These are phyloP conservation scores for Tinea trinotella DNA, from an alignment of 2,888 invertebrate species.

Conservation along the genomic window DNA sequence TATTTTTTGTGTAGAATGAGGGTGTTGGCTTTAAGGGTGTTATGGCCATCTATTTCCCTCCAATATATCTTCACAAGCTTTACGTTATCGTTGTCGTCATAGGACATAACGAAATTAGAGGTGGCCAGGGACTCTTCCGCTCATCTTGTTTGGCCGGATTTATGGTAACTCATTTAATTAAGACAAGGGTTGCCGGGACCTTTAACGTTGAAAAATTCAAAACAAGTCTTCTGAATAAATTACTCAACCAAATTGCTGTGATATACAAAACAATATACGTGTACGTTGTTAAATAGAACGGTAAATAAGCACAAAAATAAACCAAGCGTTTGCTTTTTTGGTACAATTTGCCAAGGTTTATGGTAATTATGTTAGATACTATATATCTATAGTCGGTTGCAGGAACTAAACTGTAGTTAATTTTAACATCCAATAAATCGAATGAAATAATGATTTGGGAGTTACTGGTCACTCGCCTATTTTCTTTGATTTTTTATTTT, in stretches of 20 bases:
- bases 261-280: not conserved
- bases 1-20: no score
- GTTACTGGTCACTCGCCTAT: no score
- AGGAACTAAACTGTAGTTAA: no score
- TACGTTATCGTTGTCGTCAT: conserved; percentile 1
- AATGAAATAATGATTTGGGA: no score
- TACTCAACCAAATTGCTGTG: conserved; percentile 6
- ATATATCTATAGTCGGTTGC: no score
- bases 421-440: no score
- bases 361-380: no score
- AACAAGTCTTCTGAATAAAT: conserved; percentile 22
- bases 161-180: conserved; percentile 48
- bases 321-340: no score
- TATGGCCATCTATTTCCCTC: not conserved
- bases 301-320: no score
- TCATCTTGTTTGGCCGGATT: conserved; percentile 39
- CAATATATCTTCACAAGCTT: not conserved
- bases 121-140: conserved; percentile 38
- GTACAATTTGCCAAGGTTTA: no score
- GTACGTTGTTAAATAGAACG: no score
- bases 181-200: conserved; percentile 30
- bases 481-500: no score
- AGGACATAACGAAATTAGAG: conserved; percentile 40
- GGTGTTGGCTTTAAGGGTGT: not conserved
- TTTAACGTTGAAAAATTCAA: conserved; percentile 28